These are phyloP conservation scores for Porites cylindrica DNA, from an alignment of 92 coral and sea anemone genomes.

Conservation along the genomic window DNA sequence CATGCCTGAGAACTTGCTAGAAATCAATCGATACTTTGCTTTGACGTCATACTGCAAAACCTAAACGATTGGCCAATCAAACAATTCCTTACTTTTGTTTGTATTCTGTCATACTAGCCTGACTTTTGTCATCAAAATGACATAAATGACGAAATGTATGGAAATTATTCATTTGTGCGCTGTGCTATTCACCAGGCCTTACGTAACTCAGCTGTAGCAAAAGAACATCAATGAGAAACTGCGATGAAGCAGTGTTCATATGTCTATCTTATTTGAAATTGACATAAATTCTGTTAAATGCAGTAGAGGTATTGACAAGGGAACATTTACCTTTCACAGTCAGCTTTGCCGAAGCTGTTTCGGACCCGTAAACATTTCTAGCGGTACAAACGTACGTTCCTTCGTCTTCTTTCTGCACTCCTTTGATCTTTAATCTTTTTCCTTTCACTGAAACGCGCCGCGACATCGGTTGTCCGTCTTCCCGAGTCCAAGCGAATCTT, in stretches of 20 bases:
- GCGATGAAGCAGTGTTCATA: background rate
- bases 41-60: too few relatives aligned
- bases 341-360: slow-evolving; percentile 69
- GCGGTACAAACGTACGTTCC: slow-evolving; percentile 91
- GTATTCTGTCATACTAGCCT: too few relatives aligned
- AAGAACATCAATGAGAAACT: background rate
- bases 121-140: too few relatives aligned
- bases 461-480: slow-evolving; percentile 75
- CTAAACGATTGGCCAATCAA: too few relatives aligned
- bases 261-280: too few relatives aligned
- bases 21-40: too few relatives aligned
- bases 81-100: too few relatives aligned
- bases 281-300: background rate
- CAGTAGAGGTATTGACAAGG: background rate
- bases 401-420: slow-evolving; percentile 72
- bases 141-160: too few relatives aligned
- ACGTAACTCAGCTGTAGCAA: too few relatives aligned
- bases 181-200: too few relatives aligned
- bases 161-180: too few relatives aligned
- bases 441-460: slow-evolving; percentile 71
- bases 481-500: slow-evolving; percentile 86
- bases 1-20: too few relatives aligned
- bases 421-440: slow-evolving; percentile 60
- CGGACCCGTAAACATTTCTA: slow-evolving; percentile 84
- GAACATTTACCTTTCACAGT: slow-evolving; percentile 72